phyloP scores from a whole-genome alignment of 2,797 vertebrate species.

The Pipistrellus nathusii region DNA sequence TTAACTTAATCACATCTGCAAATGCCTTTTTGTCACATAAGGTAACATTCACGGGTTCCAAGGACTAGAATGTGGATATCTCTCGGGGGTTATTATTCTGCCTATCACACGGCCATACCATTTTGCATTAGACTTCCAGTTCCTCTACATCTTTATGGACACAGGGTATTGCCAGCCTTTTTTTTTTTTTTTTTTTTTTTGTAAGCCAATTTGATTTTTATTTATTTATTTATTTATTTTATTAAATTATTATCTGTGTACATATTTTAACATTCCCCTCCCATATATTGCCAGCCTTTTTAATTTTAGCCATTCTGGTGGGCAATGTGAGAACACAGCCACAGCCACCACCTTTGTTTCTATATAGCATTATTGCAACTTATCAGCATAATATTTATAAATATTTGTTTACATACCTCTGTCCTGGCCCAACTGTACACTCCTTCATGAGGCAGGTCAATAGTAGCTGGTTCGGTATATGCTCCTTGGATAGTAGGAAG shows the following conservation, averaged over 20 bases:
- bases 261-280: too few species aligned
- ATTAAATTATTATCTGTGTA: too few species aligned
- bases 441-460: not conserved
- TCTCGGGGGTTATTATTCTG: not conserved
- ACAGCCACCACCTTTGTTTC: not conserved
- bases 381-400: not conserved
- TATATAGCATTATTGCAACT: constrained; percentile 14
- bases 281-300: constrained; percentile 6
- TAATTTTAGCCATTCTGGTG: constrained; percentile 37
- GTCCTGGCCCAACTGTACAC: not conserved
- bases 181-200: not conserved
- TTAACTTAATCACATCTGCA: constrained; percentile 20
- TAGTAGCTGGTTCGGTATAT: constrained; percentile 25
- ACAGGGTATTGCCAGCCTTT: constrained; percentile 11
- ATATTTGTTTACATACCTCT: constrained; percentile 20
- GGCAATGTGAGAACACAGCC: not conserved
- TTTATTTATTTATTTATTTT: too few species aligned
- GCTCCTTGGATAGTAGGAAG: not conserved
- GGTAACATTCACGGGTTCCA: constrained; percentile 13
- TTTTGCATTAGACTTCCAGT: constrained; percentile 50
- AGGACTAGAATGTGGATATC: not conserved
- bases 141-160: constrained; percentile 27
- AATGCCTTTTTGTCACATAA: constrained; percentile 14
- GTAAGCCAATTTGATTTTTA: too few species aligned
- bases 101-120: not conserved